Evolutionary conservation across 2,113 vertebrate species (phyloP).

Genomic region (Neodon shergylaensis): DNA sequence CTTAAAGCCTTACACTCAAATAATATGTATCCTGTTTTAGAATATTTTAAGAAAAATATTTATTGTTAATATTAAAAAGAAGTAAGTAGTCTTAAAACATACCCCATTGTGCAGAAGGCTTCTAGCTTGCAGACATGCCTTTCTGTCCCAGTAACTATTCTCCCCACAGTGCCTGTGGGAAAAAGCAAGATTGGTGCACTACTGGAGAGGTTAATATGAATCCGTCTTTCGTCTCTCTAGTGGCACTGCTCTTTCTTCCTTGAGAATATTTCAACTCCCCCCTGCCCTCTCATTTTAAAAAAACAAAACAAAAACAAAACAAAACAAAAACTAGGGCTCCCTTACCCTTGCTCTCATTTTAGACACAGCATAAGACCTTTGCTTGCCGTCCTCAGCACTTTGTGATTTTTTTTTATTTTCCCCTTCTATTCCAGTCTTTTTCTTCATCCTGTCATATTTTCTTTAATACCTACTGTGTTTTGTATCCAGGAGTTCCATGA

Average conservation of each 20-base stretch:
- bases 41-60: conserved; percentile 23
- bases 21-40: background rate
- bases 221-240: background rate
- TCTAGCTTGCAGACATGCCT: background rate
- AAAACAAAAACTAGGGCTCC: accelerated
- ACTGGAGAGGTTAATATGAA: background rate
- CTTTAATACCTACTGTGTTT: background rate
- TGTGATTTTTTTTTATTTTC: background rate
- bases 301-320: too few species aligned
- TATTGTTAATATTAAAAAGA: background rate
- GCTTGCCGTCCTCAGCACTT: background rate
- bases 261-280: background rate
- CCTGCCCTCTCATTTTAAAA: background rate
- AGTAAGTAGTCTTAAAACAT: background rate
- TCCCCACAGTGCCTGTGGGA: background rate
- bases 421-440: background rate
- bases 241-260: background rate
- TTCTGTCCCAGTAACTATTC: background rate
- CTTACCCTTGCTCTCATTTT: background rate
- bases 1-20: conserved; percentile 3
- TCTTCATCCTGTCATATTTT: background rate
- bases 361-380: background rate
- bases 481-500: background rate
- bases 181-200: background rate
- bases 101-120: background rate